Evolutionary conservation across 2,888 invertebrate genomes (phyloP), one percentile per base, ranked within the genome.

Genomic region (Hybos culiciformis): DNA sequence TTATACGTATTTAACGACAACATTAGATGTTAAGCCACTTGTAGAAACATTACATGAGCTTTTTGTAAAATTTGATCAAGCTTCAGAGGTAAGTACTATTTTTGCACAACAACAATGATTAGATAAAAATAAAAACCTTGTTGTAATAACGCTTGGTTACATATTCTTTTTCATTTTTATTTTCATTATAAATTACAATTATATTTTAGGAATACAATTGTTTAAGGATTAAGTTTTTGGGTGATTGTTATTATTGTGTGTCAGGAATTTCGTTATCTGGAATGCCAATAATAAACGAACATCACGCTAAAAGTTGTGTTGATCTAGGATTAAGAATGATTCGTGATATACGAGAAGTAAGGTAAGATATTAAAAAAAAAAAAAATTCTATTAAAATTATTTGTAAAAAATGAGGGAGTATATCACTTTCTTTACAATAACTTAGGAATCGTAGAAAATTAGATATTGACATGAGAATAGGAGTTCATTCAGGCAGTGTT

Each of bases 391-490:
- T 34, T 40, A 29, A 39, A 42, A 49, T 26, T 12, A 26, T 26
- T 5, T 39, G 39, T 31, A 46, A 46, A 48, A n/a, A 43, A 42
- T 42, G 37, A 43, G 42, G 37, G 31, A 43, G 43, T 34, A 46
- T 41, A 49, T 46, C 40, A 44, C 45, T 44, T 41, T 43, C 42
- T n/a, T 46, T 49, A 45, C 46, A 20, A 40, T 41, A 45, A 43
- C 42, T 54, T 80, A 88, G 58, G 39, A 80, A 82, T 54, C 80
- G 81, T 37, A 78, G 85, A 11, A 75, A 80, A 19, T 73, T 93
- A 17, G 78, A 87, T 55, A 87, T 96, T 41, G 87, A 94, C 58
- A 96, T 96, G 96, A 72, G 96, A 53, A 96, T 96, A 48, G 96
- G 96, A 0, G 80, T 96, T 1, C 94, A 96, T 62, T 84, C 88